Evolutionary conservation across 92 coral and sea anemone species (phyloP).

Genomic region (Virgularia gustaviana): DNA sequence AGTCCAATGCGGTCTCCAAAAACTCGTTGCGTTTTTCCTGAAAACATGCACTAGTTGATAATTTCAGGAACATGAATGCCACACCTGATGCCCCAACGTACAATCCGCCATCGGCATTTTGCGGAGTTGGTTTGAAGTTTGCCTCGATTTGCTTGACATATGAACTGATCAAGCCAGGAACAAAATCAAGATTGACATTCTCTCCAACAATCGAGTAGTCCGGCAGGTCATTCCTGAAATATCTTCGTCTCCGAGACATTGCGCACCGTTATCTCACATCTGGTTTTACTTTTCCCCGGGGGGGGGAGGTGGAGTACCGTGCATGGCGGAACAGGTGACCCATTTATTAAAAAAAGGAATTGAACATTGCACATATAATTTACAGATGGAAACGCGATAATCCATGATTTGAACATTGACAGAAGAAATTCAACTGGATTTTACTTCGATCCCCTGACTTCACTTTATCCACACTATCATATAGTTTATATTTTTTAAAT

Average conservation of each 20-base stretch:
- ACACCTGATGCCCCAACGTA: slow-evolving; percentile 84
- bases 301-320: too few species aligned
- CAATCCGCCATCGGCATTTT: slow-evolving; percentile 78
- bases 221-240: slow-evolving; percentile 21
- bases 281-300: too few species aligned
- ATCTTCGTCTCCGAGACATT: slow-evolving; percentile 28
- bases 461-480: too few species aligned
- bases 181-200: slow-evolving; percentile 57
- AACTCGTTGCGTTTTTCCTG: slow-evolving; percentile 54
- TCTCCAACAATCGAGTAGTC: neutral
- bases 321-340: too few species aligned
- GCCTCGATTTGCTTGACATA: slow-evolving; percentile 53
- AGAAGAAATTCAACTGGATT: too few species aligned
- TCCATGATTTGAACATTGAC: too few species aligned
- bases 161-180: slow-evolving; percentile 56
- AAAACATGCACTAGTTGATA: slow-evolving; percentile 62
- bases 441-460: too few species aligned
- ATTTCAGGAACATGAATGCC: slow-evolving; percentile 66
- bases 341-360: too few species aligned
- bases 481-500: too few species aligned
- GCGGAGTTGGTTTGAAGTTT: slow-evolving; percentile 56
- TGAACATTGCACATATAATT: too few species aligned
- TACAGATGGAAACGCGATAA: too few species aligned
- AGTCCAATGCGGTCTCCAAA: slow-evolving; percentile 60
- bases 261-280: too few species aligned